Percentiles rank a stretch among this genome's conserved stretches.
phyloP scores from a whole-genome alignment of 1,140 invertebrate species.

The Brevipalpus yothersi region DNA sequence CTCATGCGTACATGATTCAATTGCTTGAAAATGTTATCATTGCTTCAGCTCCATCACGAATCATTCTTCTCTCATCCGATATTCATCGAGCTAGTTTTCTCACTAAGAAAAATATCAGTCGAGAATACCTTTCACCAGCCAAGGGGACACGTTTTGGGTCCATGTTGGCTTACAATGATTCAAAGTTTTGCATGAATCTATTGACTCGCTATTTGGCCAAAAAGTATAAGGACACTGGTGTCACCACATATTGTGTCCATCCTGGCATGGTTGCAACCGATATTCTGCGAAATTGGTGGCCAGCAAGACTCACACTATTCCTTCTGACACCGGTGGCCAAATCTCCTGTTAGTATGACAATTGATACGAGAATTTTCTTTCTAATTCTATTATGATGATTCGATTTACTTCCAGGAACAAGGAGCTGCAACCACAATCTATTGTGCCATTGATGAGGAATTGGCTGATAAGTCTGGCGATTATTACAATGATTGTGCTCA shows the following conservation, averaged over 20 bases:
- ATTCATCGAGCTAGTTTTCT: conserved; percentile 52
- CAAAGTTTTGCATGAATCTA: conserved; percentile 67
- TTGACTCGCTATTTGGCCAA: conserved; percentile 49
- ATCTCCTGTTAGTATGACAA: conserved; percentile 39
- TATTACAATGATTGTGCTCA: conserved; percentile 86
- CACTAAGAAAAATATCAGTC: conserved; percentile 27
- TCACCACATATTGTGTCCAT: conserved; percentile 59
- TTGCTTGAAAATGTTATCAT: conserved; percentile 38
- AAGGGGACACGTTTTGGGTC: conserved; percentile 35
- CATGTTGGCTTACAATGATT: conserved; percentile 64
- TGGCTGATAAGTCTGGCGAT: conserved; percentile 51
- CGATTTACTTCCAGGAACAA: conserved; percentile 42
- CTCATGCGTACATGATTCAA: conserved; percentile 58
- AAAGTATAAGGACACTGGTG: conserved; percentile 36
- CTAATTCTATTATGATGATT: background rate
- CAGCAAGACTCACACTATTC: conserved; percentile 45
- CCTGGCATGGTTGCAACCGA: conserved; percentile 61
- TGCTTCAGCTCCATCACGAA: conserved; percentile 42
- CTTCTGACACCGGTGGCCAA: conserved; percentile 74
- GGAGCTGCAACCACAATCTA: conserved; percentile 66
- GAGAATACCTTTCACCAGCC: conserved; percentile 29
- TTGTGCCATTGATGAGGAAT: conserved; percentile 54
- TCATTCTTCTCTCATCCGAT: conserved; percentile 69
- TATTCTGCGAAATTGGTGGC: conserved; percentile 52
- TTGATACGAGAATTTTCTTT: background rate